phyloP scores from a whole-genome alignment of 2,113 vertebrate genomes.

The Fulmarus glacialis region DNA sequence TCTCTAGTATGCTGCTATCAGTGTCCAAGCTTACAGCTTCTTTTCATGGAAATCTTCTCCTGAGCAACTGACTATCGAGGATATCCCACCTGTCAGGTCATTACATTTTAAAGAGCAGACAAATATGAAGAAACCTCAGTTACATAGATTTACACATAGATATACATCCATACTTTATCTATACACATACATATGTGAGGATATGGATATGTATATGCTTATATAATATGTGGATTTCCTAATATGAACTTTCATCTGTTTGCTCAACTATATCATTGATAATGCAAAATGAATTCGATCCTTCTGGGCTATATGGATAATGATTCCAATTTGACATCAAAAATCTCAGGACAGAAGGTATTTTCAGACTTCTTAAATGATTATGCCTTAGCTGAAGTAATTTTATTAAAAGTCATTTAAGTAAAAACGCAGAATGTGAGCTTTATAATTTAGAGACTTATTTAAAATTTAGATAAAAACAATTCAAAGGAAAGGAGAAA shows the following conservation, averaged over 20 bases:
- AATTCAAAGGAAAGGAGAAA: background rate
- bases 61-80: background rate
- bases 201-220: background rate
- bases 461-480: slow-evolving; percentile 17
- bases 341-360: background rate
- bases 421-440: background rate
- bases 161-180: background rate
- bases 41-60: background rate
- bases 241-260: background rate
- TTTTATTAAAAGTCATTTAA: slow-evolving; percentile 13
- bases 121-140: background rate
- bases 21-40: background rate
- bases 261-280: background rate
- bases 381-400: background rate
- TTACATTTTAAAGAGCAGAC: background rate
- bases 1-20: background rate
- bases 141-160: background rate
- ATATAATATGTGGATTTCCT: background rate
- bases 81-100: background rate
- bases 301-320: background rate
- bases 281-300: background rate
- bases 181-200: background rate
- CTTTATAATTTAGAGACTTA: background rate
- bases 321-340: background rate
- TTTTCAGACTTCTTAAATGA: background rate